Percentiles rank a stretch among this genome's conserved stretches.
Evolutionary conservation across 35 echinoderm and acorn worm species (phyloP).

Genomic region (Apostichopus parvimensis): DNA sequence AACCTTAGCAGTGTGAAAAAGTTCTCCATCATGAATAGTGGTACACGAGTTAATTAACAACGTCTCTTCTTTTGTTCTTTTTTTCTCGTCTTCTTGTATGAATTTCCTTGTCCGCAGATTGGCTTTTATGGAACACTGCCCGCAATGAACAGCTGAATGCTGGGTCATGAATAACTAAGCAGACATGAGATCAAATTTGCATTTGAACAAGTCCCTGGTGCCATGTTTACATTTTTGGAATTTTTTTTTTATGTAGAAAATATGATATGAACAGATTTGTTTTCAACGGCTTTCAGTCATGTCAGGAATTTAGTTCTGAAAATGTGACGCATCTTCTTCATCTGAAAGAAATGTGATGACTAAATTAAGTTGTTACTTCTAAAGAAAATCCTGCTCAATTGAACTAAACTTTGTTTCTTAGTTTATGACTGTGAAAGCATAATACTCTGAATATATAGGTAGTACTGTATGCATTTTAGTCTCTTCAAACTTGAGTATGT

Average conservation of each 20-base stretch:
- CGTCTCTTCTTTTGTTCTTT: conserved; percentile 33
- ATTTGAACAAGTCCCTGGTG: background rate
- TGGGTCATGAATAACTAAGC: background rate
- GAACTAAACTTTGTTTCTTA: no score
- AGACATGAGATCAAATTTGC: background rate
- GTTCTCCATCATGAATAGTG: background rate
- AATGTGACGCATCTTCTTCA: no score
- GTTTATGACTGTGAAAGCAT: no score
- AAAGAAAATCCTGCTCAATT: no score
- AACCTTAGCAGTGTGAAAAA: no score
- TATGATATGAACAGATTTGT: background rate
- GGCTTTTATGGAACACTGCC: conserved; percentile 5
- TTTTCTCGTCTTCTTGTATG: conserved; percentile 21
- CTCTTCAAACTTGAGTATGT: no score
- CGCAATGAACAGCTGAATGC: conserved; percentile 45
- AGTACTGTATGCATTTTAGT: no score
- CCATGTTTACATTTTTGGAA: conserved; percentile 1
- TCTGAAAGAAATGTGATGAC: no score
- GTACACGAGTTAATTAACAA: background rate
- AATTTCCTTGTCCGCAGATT: conserved; percentile 57
- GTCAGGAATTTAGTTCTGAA: no score
- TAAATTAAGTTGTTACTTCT: no score
- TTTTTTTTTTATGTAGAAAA: background rate
- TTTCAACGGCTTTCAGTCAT: no score
- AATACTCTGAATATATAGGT: no score